phyloP scores from a whole-genome alignment of 2,797 vertebrate species.

The Potorous gilbertii region DNA sequence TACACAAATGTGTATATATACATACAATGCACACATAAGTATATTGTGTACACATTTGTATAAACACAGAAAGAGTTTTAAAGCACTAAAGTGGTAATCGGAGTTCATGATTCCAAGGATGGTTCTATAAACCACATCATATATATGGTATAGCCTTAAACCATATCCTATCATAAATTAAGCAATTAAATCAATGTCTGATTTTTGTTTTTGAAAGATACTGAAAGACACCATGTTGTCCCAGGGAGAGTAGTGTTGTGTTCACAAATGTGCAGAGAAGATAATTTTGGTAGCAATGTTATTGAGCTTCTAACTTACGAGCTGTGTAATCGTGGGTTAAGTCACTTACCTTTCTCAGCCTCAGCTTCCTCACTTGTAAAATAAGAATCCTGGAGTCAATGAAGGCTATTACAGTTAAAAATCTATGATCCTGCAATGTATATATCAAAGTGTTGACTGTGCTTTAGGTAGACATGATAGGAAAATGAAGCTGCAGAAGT shows the following conservation, averaged over 20 bases:
- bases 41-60: neutral
- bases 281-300: neutral
- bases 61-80: neutral
- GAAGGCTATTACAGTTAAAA: neutral
- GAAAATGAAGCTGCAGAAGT: neutral
- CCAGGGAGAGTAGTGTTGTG: neutral
- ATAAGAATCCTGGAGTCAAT: neutral
- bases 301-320: neutral
- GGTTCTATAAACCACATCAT: neutral
- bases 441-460: neutral
- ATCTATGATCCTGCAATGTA: no score
- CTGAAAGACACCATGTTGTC: neutral
- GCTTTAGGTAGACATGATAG: neutral
- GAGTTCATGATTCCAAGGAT: neutral
- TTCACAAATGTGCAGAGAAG: neutral
- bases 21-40: no score
- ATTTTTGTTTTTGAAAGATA: neutral
- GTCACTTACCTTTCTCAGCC: neutral
- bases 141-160: neutral
- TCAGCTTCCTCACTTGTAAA: neutral
- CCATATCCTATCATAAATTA: neutral
- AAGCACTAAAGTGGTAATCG: neutral
- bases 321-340: neutral
- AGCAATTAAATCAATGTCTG: neutral
- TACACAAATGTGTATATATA: no score